Base-by-base conservation (phyloP, 2,113 vertebrate species). In the Chlamydotis undulata region DNA sequence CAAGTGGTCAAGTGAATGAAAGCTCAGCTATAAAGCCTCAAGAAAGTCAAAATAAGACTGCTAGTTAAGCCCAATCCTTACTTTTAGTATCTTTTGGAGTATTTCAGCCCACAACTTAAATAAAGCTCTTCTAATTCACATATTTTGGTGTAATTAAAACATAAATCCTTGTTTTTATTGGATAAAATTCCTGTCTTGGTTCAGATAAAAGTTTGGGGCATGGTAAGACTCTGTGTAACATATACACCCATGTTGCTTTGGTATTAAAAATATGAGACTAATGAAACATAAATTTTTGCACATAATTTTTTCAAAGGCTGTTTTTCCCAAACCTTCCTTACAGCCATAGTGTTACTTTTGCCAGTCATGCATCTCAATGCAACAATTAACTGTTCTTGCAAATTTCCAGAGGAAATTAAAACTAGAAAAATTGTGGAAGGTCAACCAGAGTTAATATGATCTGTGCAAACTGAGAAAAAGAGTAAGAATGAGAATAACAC, bases 111-210 rank as follows among this genome's bases (percentile, higher is more conserved):
- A 17, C 8, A 87, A 9, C 16, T 28, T 45, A 69, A 39, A 70
- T 4, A 26, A 68, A 73, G 11, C 41, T 64, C 4, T 75, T 53
- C 25, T 29, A 78, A 47, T 81, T 41, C 2, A 41, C 0, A 0
- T 35, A 37, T 63, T 81, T 89, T 73, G 8, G 17, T 60, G 10
- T 31, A 77, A 84, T 52, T n/a, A 60, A n/a, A 52, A 37, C 4
- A 13, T 14, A 87, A 84, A 52, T 52, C 1, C 23, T 47, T 90
- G 14, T 1, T 79, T 75, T 75, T 39, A 33, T 63, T 47, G 5
- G 21, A 31, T 60, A 39, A 3, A 76, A 23, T 60, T 83, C 12
- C 23, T 43, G 7, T 57, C 14, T 74, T 87, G 5, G 9, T 84
- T 52, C 29, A 50, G 22, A 49, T 37, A 57, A 67, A 35, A 22